These are phyloP conservation scores for Hyphantria cunea DNA, from an alignment of 1,140 invertebrate genomes.

Conservation along the genomic window DNA sequence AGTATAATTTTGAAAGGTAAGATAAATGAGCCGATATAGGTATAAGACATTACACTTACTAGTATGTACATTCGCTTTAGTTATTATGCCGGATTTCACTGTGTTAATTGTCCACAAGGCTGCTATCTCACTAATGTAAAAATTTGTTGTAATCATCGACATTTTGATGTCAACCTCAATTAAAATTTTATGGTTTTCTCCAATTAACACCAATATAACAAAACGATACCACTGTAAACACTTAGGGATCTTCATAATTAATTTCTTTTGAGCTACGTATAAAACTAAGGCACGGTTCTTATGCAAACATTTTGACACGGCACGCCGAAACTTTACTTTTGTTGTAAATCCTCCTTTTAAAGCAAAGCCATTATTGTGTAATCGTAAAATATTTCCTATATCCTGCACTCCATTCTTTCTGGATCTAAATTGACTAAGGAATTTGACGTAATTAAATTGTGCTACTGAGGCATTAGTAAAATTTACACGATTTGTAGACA, in stretches of 20 bases:
- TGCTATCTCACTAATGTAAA: conserved; percentile 16
- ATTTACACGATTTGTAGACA: conserved; percentile 66
- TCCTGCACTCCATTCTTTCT: conserved; percentile 57
- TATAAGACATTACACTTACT: conserved; percentile 14
- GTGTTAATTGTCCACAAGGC: conserved; percentile 22
- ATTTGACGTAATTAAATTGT: conserved; percentile 69
- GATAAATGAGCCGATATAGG: neutral
- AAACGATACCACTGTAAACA: conserved; percentile 45
- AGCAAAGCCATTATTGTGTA: conserved; percentile 57
- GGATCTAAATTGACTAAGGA: conserved; percentile 57
- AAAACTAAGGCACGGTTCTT: conserved; percentile 43
- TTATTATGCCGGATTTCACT: neutral
- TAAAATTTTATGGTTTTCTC: conserved; percentile 43
- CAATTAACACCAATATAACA: conserved; percentile 45
- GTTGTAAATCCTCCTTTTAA: conserved; percentile 28
- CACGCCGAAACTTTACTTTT: conserved; percentile 30
- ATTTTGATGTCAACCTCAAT: conserved; percentile 54
- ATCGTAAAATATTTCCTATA: conserved; percentile 62
- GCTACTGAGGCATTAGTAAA: conserved; percentile 60
- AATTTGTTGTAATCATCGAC: conserved; percentile 30
- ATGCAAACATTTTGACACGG: conserved; percentile 32
- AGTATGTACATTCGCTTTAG: neutral
- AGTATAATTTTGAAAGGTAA: too few species aligned
- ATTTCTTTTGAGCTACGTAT: conserved; percentile 41
- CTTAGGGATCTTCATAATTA: conserved; percentile 43